Percentiles rank a stretch among this genome's conserved stretches.
Evolutionary conservation across 2,888 invertebrate species (phyloP).

Genomic region (Platycheirus rosarum): DNA sequence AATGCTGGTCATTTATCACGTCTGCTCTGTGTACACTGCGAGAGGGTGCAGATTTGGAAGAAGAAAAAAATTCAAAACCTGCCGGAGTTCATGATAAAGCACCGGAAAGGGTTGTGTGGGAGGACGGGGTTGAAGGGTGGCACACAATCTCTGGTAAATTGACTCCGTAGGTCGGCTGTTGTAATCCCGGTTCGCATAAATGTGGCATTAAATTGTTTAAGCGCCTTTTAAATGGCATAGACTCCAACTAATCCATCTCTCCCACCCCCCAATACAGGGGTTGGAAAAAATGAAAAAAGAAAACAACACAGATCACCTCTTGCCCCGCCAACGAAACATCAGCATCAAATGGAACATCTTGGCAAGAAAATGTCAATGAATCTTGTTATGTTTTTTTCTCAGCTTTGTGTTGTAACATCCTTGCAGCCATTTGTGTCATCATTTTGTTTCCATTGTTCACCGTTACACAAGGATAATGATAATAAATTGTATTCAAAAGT

Average conservation of each 20-base stretch:
- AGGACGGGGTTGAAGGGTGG: conserved; percentile 9
- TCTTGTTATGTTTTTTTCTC: conserved; percentile 48
- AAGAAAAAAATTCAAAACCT: conserved; percentile 38
- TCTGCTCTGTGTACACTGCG: conserved; percentile 27
- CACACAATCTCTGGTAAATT: conserved; percentile 42
- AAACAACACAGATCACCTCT: background rate
- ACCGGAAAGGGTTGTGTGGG: conserved; percentile 69
- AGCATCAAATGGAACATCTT: conserved; percentile 73
- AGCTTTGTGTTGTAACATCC: conserved; percentile 51
- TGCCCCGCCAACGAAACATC: conserved; percentile 46
- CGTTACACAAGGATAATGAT: conserved; percentile 71
- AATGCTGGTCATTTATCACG: conserved; percentile 74
- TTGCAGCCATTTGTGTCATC: conserved; percentile 74
- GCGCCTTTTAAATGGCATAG: conserved; percentile 68
- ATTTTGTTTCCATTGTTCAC: conserved; percentile 73
- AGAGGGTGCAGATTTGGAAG: conserved; percentile 24
- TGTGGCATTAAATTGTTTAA: conserved; percentile 73
- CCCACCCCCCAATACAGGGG: background rate
- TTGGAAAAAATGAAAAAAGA: conserved; percentile 6
- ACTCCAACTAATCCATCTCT: conserved; percentile 59
- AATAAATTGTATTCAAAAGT: conserved; percentile 74
- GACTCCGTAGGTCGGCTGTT: conserved; percentile 55
- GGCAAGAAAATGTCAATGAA: conserved; percentile 72
- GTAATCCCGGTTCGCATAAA: conserved; percentile 73
- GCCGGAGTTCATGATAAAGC: conserved; percentile 67